Evolutionary conservation across 1,140 invertebrate genomes (phyloP), one percentile per base, ranked within the genome.

Genomic region (Platyura marginata): DNA sequence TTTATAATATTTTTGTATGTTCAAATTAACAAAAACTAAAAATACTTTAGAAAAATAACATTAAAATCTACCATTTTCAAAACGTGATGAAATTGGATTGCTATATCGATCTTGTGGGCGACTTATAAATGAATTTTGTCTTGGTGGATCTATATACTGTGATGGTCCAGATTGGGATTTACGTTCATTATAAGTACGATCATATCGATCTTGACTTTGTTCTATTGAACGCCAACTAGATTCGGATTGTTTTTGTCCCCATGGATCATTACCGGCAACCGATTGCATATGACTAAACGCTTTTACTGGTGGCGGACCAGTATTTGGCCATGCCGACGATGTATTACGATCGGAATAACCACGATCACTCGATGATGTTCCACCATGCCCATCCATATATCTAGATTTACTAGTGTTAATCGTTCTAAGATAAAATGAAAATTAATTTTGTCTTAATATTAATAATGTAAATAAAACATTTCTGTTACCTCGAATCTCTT

Each of bases 171-270:
- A 6, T 18, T 36, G 34, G 5, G 34, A 9, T 36, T 36, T 36
- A 3, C 58, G 55, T 43, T 61, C 58, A 45, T 57, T 61, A 37
- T 58, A 61, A 10, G 49, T 51, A 21, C 58, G 54, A 46, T 61
- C 58, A 22, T 57, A 61, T 11, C 58, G 56, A 16, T 53, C 52
- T 37, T 56, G 55, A 8, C 50, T 41, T 15, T 42, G 40, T 23
- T 48, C 48, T 37, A 57, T 44, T 4, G 48, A 49, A 6, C 57
- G 54, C 55, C 57, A 57, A 42, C 43, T 46, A 42, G 51, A 53
- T 32, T 60, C 58, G 11, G 60, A 18, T 38, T 44, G 5, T 16
- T 43, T 36, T 10, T 21, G 35, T 20, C 35, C 35, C 19, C 35
- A 21, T 11, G 21, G 19, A 25, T 36, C 43, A 43, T 43, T 43